Conservation (phyloP, 23 tunicate species). For the Ascidia mentula region DNA sequence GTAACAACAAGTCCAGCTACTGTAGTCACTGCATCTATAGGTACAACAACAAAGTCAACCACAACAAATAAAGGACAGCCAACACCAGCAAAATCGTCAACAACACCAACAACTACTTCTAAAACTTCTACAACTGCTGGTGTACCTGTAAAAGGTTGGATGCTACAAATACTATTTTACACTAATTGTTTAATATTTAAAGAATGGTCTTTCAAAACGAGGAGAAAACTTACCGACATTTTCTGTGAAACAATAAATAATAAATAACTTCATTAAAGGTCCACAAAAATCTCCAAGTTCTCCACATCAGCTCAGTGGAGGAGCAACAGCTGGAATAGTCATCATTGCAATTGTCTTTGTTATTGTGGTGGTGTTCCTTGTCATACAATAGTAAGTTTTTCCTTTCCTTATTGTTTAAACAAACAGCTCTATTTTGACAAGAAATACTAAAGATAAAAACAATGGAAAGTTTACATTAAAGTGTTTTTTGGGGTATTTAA, state of each 20-base stretch:
- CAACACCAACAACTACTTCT: background rate
- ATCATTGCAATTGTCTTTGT: constrained; percentile 9
- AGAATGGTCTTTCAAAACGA: too few relatives aligned
- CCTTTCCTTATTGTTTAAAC: too few relatives aligned
- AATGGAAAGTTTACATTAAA: background rate
- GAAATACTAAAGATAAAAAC: too few relatives aligned
- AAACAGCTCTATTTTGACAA: too few relatives aligned
- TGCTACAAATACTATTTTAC: too few relatives aligned
- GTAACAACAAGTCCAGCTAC: background rate
- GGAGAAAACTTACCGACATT: background rate
- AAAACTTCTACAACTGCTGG: background rate
- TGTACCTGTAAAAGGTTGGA: background rate
- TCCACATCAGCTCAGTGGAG: background rate
- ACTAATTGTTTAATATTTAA: too few relatives aligned
- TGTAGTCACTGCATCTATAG: background rate
- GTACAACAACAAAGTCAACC: background rate
- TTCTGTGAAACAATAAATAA: background rate
- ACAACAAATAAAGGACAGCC: background rate
- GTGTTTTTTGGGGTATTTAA: background rate
- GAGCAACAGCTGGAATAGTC: constrained; percentile 1
- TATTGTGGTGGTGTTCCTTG: background rate
- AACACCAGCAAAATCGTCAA: background rate
- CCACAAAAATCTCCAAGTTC: background rate
- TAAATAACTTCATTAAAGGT: background rate
- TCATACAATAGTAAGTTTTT: background rate